A percentile compares a stretch with the other conserved stretches of the same genome.
Conservation (phyloP, 2,113 vertebrate species). For the Asarcornis scutulata region DNA sequence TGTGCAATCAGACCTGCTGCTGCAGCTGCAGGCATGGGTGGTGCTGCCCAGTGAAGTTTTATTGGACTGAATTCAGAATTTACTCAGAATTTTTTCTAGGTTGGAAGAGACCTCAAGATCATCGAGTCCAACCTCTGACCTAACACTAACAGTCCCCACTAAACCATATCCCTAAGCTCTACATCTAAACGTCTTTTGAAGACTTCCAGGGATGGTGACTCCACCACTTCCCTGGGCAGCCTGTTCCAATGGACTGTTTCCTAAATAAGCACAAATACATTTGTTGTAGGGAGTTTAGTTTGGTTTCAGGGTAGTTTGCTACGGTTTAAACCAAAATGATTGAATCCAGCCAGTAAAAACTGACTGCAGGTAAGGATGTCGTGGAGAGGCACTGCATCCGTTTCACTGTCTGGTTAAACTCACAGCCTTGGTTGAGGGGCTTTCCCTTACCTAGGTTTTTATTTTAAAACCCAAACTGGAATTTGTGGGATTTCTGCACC, state of each 20-base stretch:
- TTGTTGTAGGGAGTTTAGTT: rapidly evolving
- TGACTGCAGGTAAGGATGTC: rapidly evolving
- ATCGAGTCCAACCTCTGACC: no score
- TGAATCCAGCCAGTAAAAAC: neutral
- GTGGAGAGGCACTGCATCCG: rapidly evolving
- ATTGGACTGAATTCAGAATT: no score
- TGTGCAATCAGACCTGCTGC: no score
- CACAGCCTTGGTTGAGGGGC: neutral
- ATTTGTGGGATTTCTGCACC: neutral
- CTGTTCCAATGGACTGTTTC: no score
- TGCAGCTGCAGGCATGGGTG: no score
- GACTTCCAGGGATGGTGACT: no score
- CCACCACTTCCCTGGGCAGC: no score
- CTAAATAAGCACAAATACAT: rapidly evolving
- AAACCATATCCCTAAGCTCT: no score
- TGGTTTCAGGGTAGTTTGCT: neutral
- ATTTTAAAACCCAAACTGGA: rapidly evolving
- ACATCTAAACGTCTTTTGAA: no score
- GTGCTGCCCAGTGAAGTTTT: neutral
- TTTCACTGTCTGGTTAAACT: rapidly evolving
- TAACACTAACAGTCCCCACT: no score
- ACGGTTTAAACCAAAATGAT: neutral
- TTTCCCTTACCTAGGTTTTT: neutral
- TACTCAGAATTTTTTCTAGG: no score
- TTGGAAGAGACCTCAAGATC: no score